Percentiles rank a stretch among this genome's conserved stretches.
phyloP scores from a whole-genome alignment of 2,113 vertebrate species.

The Pomatorhinus ruficollis region DNA sequence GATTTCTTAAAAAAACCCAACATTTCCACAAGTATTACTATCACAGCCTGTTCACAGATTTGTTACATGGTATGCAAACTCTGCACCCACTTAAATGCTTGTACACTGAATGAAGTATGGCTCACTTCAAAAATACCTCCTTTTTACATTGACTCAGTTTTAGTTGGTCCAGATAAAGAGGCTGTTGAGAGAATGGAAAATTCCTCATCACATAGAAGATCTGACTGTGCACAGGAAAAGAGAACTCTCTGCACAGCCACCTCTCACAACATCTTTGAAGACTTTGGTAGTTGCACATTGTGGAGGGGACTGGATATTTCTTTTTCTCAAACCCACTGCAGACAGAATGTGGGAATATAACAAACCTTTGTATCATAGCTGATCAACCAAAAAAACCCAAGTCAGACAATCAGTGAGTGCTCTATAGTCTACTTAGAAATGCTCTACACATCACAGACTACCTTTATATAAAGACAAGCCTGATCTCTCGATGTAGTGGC shows the following conservation, averaged over 20 bases:
- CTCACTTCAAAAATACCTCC: not conserved
- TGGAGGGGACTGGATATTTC: not conserved
- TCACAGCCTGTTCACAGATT: not conserved
- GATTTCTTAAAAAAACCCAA: not conserved
- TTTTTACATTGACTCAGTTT: not conserved
- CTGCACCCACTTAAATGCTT: not conserved
- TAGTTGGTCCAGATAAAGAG: not conserved
- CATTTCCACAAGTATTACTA: not conserved
- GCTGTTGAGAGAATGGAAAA: not conserved
- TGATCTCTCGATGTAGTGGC: not conserved
- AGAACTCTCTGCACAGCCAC: not conserved
- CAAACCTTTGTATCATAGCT: not conserved
- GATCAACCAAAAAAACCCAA: not conserved
- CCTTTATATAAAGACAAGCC: not conserved
- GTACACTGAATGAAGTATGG: not conserved
- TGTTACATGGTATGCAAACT: not conserved
- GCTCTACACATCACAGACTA: not conserved
- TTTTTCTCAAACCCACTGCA: not conserved
- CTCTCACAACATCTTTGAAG: not conserved
- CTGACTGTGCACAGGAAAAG: not conserved
- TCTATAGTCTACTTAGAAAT: not conserved
- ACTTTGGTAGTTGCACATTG: not conserved
- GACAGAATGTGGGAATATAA: not conserved
- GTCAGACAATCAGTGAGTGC: not conserved
- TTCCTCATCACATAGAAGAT: not conserved